Evolutionary conservation across 2,888 invertebrate genomes (phyloP).

Genomic region (Lutraria lutraria): DNA sequence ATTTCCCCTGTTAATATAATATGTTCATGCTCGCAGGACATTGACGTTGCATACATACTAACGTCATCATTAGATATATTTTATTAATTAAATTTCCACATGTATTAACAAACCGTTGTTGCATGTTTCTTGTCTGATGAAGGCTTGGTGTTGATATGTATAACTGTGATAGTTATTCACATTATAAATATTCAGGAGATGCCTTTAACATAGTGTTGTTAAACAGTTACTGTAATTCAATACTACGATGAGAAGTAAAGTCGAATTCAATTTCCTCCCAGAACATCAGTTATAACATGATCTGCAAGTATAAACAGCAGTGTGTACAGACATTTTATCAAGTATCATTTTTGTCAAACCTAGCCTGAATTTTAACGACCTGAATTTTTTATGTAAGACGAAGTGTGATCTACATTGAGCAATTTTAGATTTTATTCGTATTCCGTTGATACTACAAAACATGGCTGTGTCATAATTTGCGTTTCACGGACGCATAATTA

Average conservation of each 20-base stretch:
- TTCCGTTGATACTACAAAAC: neutral
- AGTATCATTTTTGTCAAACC: neutral
- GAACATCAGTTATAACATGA: neutral
- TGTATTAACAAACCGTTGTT: too few species aligned
- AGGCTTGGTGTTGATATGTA: neutral
- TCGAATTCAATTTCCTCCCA: neutral
- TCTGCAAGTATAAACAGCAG: neutral
- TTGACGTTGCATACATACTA: too few species aligned
- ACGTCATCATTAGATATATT: too few species aligned
- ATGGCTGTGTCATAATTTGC: too few species aligned
- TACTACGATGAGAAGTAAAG: neutral
- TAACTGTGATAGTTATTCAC: neutral
- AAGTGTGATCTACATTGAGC: neutral
- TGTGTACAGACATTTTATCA: neutral
- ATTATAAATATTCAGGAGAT: neutral
- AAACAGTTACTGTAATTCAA: neutral
- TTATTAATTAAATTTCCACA: too few species aligned
- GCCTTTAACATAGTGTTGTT: neutral
- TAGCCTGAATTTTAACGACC: neutral
- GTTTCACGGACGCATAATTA: too few species aligned
- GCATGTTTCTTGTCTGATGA: neutral
- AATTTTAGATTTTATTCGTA: neutral
- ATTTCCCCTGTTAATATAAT: too few species aligned
- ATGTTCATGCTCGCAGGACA: too few species aligned
- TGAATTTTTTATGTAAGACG: neutral